These are phyloP conservation scores for Drosophila flavopinicola DNA, from an alignment of 2,888 invertebrate genomes.

Conservation along the genomic window DNA sequence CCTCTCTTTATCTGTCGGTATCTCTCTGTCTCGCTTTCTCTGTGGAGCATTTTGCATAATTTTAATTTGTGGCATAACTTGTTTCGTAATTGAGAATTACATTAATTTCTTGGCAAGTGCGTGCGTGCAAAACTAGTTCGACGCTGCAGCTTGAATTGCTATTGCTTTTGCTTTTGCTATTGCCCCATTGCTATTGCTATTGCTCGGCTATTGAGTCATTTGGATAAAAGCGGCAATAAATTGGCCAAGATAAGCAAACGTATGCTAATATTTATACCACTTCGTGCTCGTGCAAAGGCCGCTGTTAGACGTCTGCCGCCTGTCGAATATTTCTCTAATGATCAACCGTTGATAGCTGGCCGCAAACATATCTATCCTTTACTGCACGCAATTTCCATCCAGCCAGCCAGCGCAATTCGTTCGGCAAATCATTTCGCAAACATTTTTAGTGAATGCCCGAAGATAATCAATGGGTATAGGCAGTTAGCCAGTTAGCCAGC, in stretches of 20 bases:
- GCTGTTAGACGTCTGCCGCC: slow-evolving; percentile 37
- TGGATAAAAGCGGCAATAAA: slow-evolving; percentile 70
- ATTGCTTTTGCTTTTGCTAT: slow-evolving; percentile 53
- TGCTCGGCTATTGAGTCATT: slow-evolving; percentile 74
- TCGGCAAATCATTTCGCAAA: slow-evolving; percentile 69
- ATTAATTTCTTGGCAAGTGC: slow-evolving; percentile 76
- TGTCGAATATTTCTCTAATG: slow-evolving; percentile 64
- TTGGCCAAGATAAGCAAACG: slow-evolving; percentile 69
- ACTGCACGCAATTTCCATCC: slow-evolving; percentile 77
- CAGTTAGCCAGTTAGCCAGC: slow-evolving; percentile 47
- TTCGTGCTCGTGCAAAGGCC: slow-evolving; percentile 33
- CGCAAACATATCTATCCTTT: slow-evolving; percentile 76
- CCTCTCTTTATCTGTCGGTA: slow-evolving; percentile 13
- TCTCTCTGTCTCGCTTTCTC: slow-evolving; percentile 14
- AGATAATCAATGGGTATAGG: slow-evolving; percentile 73
- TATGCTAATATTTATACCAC: slow-evolving; percentile 58
- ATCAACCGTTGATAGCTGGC: slow-evolving; percentile 70
- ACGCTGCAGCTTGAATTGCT: slow-evolving; percentile 8
- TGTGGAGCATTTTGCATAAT: slow-evolving; percentile 59
- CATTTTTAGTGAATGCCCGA: slow-evolving; percentile 51
- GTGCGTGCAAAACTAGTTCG: slow-evolving; percentile 75
- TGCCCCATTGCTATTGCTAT: too few species aligned
- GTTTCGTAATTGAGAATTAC: slow-evolving; percentile 81
- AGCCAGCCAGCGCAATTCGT: slow-evolving; percentile 65
- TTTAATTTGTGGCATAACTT: slow-evolving; percentile 80